These are phyloP conservation scores for Myathropa florea DNA, from an alignment of 2,888 invertebrate species.

Conservation along the genomic window DNA sequence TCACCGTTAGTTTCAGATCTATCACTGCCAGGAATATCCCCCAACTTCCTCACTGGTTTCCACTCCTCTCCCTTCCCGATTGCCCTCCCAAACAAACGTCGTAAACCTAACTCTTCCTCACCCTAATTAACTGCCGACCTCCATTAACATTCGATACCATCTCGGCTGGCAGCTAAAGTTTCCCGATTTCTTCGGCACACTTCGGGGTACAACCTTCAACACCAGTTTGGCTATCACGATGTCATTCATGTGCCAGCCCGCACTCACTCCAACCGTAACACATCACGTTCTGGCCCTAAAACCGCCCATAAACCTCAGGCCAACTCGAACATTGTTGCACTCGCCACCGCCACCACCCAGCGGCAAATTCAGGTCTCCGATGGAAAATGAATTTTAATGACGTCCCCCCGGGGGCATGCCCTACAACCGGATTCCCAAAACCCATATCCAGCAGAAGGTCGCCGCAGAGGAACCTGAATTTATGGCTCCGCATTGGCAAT, in stretches of 20 bases:
- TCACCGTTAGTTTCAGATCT: background rate
- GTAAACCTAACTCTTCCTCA: background rate
- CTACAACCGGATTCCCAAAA: background rate
- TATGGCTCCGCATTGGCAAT: conserved; percentile 56
- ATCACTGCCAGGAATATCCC: background rate
- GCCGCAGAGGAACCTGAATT: conserved; percentile 33
- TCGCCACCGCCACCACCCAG: background rate
- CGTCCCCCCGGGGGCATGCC: background rate
- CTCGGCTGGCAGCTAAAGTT: conserved; percentile 34
- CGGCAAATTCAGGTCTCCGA: conserved; percentile 20
- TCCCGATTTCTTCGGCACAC: conserved; percentile 49
- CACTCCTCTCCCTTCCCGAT: too few relatives aligned
- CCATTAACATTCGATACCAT: conserved; percentile 20
- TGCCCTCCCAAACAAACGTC: background rate
- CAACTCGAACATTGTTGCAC: conserved; percentile 36
- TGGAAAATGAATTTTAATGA: conserved; percentile 64
- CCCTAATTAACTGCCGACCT: conserved; percentile 21
- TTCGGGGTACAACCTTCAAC: conserved; percentile 7
- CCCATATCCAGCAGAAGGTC: conserved; percentile 39
- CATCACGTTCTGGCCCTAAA: conserved; percentile 63
- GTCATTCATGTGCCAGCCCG: background rate
- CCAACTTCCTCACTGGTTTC: background rate
- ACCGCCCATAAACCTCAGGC: conserved; percentile 31
- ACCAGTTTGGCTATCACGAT: background rate
- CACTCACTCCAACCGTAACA: background rate